These are phyloP conservation scores for Slavum lentiscoides DNA, from an alignment of 2,888 invertebrate species.

Conservation along the genomic window DNA sequence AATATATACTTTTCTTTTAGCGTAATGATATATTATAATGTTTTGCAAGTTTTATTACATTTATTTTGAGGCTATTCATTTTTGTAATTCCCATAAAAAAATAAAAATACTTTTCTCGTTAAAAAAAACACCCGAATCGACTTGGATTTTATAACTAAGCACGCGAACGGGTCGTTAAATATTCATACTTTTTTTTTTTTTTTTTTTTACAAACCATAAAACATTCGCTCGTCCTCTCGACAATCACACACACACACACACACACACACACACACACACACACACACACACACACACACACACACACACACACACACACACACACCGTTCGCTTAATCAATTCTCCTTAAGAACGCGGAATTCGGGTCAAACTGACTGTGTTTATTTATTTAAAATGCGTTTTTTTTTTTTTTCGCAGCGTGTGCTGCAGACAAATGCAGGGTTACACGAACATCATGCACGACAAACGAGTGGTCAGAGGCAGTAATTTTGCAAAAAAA, in stretches of 20 bases:
- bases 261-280: not conserved
- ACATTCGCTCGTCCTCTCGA: conserved; percentile 33
- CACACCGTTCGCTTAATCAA: conserved; percentile 11
- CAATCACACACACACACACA: conserved; percentile 3
- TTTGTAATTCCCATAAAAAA: not conserved
- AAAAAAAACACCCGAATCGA: conserved; percentile 28
- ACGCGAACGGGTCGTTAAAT: conserved; percentile 45
- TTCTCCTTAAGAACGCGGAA: not conserved
- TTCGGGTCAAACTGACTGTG: conserved; percentile 23
- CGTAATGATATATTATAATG: not conserved
- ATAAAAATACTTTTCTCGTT: conserved; percentile 20
- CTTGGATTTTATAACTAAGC: not conserved
- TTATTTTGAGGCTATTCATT: conserved; percentile 3
- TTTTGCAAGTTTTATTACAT: conserved; percentile 17
- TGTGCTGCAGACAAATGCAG: conserved; percentile 57
- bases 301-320: not conserved
- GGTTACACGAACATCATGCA: conserved; percentile 85
- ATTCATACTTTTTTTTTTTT: conserved; percentile 26
- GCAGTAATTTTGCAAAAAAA: conserved; percentile 73
- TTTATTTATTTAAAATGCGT: not conserved
- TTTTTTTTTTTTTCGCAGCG: conserved; percentile 19
- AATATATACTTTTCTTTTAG: not conserved
- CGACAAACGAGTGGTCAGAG: conserved; percentile 83
- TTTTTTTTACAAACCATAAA: conserved; percentile 22
- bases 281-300: not conserved